Base-by-base conservation (phyloP, 1,140 invertebrate species). In the Zophobas atratus region DNA sequence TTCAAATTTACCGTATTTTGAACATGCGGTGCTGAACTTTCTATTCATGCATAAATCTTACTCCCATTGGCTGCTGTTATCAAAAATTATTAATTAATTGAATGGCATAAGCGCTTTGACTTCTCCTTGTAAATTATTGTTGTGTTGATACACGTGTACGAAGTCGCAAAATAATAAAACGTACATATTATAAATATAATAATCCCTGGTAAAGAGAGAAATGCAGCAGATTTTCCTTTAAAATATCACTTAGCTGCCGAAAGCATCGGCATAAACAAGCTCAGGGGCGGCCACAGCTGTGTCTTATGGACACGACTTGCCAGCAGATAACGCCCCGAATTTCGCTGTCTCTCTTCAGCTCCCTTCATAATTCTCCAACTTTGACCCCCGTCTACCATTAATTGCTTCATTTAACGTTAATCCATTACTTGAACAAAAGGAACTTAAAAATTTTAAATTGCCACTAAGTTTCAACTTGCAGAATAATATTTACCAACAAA, bases 181-280 rank as follows among this genome's bases (percentile, higher is more conserved):
- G 41, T 49, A 70, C 39, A 71, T 77, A 77, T 71, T 43, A 77
- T 67, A 67, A 67, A 2, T 8, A 39, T 38, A 67, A 43, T 67
- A 67, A 67, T 67, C 39, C 36, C n/a, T 43, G 32, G 60, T 43
- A 77, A 67, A 67, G 70, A 71, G 51, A 71, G 63, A 71, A 77
- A 70, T 51, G 75, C 75, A 77, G 70, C 72, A 67, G 38, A 39
- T 38, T 71, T 70, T 43, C 51, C 76, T 60, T 56, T 77, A 71
- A 77, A 77, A 77, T 77, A 77, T 77, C 76, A 77, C 70, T 77
- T 70, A 63, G 56, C 49, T 74, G 71, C 70, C 70, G 76, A 77
- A 77, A 77, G 63, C 76, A 74, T 57, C 57, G 70, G 51, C 71
- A 77, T 77, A 77, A 77, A 77, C 76, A 77, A 77, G 76, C 56